Evolutionary conservation across 2,797 vertebrate species (phyloP).

Genomic region (Galagoides demidoff): DNA sequence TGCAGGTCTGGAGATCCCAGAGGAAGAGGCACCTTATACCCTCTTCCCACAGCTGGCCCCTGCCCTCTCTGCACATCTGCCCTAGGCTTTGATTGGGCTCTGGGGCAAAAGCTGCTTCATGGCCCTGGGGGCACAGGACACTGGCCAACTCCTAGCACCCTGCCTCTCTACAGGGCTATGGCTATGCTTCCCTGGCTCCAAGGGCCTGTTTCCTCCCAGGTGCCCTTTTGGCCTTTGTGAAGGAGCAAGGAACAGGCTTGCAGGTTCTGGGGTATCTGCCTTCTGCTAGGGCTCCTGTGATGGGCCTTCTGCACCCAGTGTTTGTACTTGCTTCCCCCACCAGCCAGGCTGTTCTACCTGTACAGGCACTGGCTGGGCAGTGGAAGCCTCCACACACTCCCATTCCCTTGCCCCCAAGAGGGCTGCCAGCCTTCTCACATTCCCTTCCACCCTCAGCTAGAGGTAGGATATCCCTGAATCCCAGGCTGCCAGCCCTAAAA

Average conservation of each 20-base stretch:
- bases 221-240: slow-evolving; percentile 73
- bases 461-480: slow-evolving; percentile 81
- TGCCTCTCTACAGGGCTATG: slow-evolving; percentile 32
- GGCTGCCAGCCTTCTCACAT: slow-evolving; percentile 86
- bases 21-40: slow-evolving; percentile 64
- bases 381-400: neutral
- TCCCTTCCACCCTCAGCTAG: slow-evolving; percentile 75
- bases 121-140: slow-evolving; percentile 59
- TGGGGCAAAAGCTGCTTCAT: slow-evolving; percentile 71
- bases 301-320: neutral
- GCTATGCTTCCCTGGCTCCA: slow-evolving; percentile 34
- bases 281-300: slow-evolving; percentile 64
- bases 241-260: slow-evolving; percentile 53
- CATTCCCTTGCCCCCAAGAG: neutral
- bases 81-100: slow-evolving; percentile 59
- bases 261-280: slow-evolving; percentile 63
- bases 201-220: slow-evolving; percentile 60
- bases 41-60: slow-evolving; percentile 60
- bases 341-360: neutral
- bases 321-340: slow-evolving; percentile 7
- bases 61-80: slow-evolving; percentile 70
- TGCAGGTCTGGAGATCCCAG: slow-evolving; percentile 90
- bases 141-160: slow-evolving; percentile 30
- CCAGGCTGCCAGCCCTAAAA: slow-evolving; percentile 67
- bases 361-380: neutral